Evolutionary conservation across 2,888 invertebrate species (phyloP), one percentile per base, ranked within the genome.

Genomic region (Teinopalpus imperialis): DNA sequence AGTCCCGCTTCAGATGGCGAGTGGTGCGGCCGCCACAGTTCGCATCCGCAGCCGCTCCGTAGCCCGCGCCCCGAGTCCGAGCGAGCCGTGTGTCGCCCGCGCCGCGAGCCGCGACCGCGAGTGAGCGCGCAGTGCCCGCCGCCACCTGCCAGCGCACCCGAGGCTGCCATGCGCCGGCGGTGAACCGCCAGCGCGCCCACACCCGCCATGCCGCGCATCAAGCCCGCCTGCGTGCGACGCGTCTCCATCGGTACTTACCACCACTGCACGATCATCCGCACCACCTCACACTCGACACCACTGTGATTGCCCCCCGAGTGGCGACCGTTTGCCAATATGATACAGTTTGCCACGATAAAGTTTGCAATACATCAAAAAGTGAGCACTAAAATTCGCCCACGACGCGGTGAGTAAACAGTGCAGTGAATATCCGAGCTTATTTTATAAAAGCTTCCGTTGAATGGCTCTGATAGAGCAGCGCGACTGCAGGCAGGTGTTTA

Each of bases 321-420:
- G 62, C 56, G 57, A 63, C 45, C 48, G 59, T 54, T 57, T 59
- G 59, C 55, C 63, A 89, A 79, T 82, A 91, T 91, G 91, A 90
- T 90, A 89, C 90, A 90, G 86, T 90, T 91, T 88, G 91, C 91
- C 77, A 91, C 90, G 71, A 89, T 91, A 70, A 91, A 91, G 89
- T 91, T 89, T 83, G 90, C 90, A 87, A 91, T 91, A 78, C 90
- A 82, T 66, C 80, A 82, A 79, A 89, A 86, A 86, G 88, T 88
- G 81, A 79, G 77, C 83, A 81, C 77, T 80, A 85, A 81, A 81
- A 66, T 70, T 68, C 76, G 78, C 66, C 76, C 69, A 69, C 77
- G 65, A 61, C 77, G 83, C 73, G 89, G 88, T 88, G 86, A 86
- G 86, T 88, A 85, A 74, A 81, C 76, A 83, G 86, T 87, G 83